Evolutionary conservation across 2,113 vertebrate genomes (phyloP).

Genomic region (Alouatta palliata): DNA sequence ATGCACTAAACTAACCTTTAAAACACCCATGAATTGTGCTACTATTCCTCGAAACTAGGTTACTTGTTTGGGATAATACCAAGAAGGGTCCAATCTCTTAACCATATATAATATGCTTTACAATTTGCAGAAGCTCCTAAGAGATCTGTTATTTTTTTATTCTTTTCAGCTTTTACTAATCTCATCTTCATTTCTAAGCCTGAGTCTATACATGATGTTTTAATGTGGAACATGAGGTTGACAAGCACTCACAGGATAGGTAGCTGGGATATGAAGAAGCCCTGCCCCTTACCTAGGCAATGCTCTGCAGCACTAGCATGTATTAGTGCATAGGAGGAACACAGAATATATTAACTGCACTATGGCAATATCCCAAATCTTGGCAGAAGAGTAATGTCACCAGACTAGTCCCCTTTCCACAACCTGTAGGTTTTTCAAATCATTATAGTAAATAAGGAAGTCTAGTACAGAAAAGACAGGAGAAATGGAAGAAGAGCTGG

Average conservation of each 20-base stretch:
- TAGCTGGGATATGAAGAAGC: not conserved
- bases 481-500: not conserved
- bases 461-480: not conserved
- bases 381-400: not conserved
- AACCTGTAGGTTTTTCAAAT: not conserved
- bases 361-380: not conserved
- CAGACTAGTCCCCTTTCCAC: not conserved
- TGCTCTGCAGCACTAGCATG: not conserved
- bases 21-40: slow-evolving; percentile 3
- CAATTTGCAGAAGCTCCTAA: not conserved
- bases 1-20: not conserved
- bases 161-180: not conserved
- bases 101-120: not conserved
- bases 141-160: not conserved
- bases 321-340: not conserved
- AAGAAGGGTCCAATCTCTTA: not conserved
- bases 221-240: not conserved
- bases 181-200: not conserved
- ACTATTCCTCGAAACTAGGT: not conserved
- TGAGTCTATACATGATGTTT: not conserved
- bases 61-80: not conserved
- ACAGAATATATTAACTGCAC: not conserved
- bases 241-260: not conserved
- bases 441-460: not conserved
- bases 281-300: not conserved